Evolutionary conservation across 2,888 invertebrate species (phyloP), one percentile per base, ranked within the genome.

Genomic region (Cantharis nigra): DNA sequence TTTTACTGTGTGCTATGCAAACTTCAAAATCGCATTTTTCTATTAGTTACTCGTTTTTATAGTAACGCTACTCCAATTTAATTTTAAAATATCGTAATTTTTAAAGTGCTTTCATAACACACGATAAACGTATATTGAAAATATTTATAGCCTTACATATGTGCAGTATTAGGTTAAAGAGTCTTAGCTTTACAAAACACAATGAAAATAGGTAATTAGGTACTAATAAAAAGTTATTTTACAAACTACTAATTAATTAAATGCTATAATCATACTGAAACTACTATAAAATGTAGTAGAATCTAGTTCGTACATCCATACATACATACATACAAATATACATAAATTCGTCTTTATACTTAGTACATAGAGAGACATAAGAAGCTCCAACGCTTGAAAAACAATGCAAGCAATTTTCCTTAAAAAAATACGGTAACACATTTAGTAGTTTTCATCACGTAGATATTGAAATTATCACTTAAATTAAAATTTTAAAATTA

Each of bases 121-220:
- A 81, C 81, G 80, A 80, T 77, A 79, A 73, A 78, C 78, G 74
- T 81, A 82, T 75, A 78, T 76, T 79, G 72, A 78, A 78, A 72
- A 63, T 80, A 75, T 80, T 79, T 85, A 85, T 84, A 86, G 85
- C 85, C 86, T 86, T 87, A 86, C 83, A 75, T 85, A 83, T 85
- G 83, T 84, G 84, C 86, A 86, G 85, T 87, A 86, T 87, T 86
- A 86, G 84, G 83, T 83, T 81, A 79, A 80, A 81, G 81, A 83
- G 79, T 81, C 72, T 69, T 79, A 80, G 77, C 78, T 82, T 80
- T 79, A 81, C 80, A 82, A 74, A 79, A 80, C 80, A 80, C 81
- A 75, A 81, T 70, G 77, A 78, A 71, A 80, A 72, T 28, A 75
- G 75, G 74, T 62, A 20, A 74, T 70, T 78, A 78, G 74, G 71